Base-by-base conservation (phyloP, 2,797 vertebrate genomes). In the Hemibagrus guttatus region DNA sequence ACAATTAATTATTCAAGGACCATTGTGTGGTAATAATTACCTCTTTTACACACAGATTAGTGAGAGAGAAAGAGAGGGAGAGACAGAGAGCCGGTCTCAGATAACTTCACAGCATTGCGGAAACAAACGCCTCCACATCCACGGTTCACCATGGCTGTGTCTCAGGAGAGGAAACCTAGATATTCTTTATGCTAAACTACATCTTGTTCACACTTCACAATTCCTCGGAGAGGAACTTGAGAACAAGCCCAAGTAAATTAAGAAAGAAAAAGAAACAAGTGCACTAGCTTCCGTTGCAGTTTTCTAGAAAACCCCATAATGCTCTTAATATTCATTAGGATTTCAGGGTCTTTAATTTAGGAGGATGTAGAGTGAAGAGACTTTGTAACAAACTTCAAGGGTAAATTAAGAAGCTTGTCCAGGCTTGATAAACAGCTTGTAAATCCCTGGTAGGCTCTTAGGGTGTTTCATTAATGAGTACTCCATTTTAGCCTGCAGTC, bases 131-230 rank as follows among this genome's bases (percentile, higher is more conserved):
- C 89, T 63, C 75, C 26, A 72, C 79, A 35, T 63, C 84, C 83
- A 56, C 71, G 39, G 85, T 71, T 88, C 89, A 82, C 75, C 49
- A 69, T 23, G 59, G 64, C 64, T 86, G 46, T n/a, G 19, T 92
- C 94, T 92, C 93, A 17, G 6, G 93, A 91, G 94, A 75, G 80
- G 91, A 91, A 94, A 92, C 92, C 93, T 85, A 94, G 88, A 94
- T 94, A 91, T 91, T 91, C 66, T 87, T 88, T 79, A 90, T 90
- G 79, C 88, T 92, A 91, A 92, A 93, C 90, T 90, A 92, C 85
- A 84, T 90, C 90, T 90, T 89, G 83, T 88, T 90, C 90, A 86
- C 87, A 87, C 79, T 92, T 92, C 91, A 90, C 82, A 90, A 88
- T 80, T 92, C 92, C 91, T 92, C 85, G 78, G 93, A 94, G 92